phyloP scores from a whole-genome alignment of 2,797 vertebrate species.

The Paguma larvata region DNA sequence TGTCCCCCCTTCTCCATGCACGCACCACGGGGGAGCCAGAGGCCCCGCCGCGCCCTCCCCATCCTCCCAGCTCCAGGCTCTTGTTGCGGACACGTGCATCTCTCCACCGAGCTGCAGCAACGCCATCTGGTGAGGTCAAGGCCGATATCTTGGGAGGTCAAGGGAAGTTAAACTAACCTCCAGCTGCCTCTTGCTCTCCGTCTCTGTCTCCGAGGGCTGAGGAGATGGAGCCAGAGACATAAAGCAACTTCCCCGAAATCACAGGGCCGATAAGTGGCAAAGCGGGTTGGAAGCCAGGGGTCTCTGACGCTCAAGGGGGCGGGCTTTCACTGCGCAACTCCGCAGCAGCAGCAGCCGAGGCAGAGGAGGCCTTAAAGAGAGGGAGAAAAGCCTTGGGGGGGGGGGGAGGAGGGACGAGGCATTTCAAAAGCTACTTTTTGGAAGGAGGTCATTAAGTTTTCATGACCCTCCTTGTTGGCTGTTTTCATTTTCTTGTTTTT shows the following conservation, averaged over 20 bases:
- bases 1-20: accelerated
- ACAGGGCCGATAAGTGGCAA: not conserved
- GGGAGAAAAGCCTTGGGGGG: not conserved
- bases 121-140: not conserved
- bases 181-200: not conserved
- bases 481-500: not conserved
- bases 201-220: not conserved
- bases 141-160: not conserved
- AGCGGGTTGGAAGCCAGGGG: not conserved
- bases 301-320: not conserved
- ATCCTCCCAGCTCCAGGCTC: not conserved
- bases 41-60: not conserved
- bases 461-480: not conserved
- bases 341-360: not conserved
- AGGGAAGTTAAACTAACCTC: not conserved
- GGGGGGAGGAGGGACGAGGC: not conserved
- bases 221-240: not conserved
- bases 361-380: accelerated
- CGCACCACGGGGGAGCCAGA: not conserved
- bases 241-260: not conserved
- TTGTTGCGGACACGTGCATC: not conserved
- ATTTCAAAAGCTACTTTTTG: not conserved
- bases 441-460: not conserved
- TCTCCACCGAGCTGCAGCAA: not conserved
- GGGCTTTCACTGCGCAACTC: accelerated